Base-by-base conservation (phyloP, 1,140 invertebrate species). In the Ditylenchus dipsaci region DNA sequence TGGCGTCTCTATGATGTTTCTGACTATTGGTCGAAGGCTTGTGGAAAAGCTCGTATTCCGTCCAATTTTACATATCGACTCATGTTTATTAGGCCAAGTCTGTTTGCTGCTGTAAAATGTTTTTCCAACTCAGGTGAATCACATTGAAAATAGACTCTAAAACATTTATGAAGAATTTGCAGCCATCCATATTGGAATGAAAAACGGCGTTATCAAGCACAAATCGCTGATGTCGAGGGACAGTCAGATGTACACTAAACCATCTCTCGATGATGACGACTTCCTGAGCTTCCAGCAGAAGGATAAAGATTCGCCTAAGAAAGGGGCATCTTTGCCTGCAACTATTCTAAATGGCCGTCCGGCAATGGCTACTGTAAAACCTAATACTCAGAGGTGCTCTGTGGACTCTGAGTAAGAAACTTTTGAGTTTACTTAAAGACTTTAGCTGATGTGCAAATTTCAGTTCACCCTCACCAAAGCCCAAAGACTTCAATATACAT, bases 21-120 rank as follows among this genome's bases (percentile, higher is more conserved):
- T 80, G 45, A 71, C 67, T 13, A 45, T 76, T 9, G 73, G 65
- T 38, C 58, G 71, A 63, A 61, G 79, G 21, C 71, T 77, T 38
- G 80, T 80, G 30, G 71, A 82, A 69, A 62, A 30, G 77, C 68
- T 61, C 29, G 71, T 45, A 73, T 77, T 58, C 80, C 78, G 0
- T 65, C 72, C 27, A n/a, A 66, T 29, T 58, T 81, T 19, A 63
- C 76, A n/a, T 70, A 76, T 42, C 53, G 42, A 17, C 43, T 69
- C n/a, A 43, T 64, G 49, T 68, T 66, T 47, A 67, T 72, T 26
- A 23, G 66, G 63, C 57, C 45, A 21, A 61, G 63, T 17, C 49
- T 67, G 15, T 63, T 63, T n/a, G 63, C 69, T n/a, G 66, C 65
- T 27, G 23, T 63, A n/a, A 64, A 65, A 23, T 62, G 62, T 42